Conservation (phyloP, 2,113 vertebrate species). For the Orcinus orca region DNA sequence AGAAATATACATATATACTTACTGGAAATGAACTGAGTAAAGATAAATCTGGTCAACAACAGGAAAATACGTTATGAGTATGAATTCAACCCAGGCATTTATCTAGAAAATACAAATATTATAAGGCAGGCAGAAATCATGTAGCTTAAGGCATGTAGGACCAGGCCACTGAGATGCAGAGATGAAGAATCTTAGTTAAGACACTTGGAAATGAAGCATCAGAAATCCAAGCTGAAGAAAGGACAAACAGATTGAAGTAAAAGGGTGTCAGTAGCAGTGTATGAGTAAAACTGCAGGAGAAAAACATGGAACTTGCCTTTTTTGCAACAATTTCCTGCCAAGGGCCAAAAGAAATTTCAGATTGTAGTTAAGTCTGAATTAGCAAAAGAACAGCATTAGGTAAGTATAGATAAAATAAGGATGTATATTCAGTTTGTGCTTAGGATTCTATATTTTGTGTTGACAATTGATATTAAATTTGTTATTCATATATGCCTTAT, state of each 20-base stretch:
- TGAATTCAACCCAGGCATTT: not conserved
- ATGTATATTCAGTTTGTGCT: not conserved
- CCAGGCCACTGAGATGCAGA: not conserved
- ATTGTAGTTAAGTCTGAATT: slow-evolving; percentile 33
- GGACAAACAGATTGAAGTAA: not conserved
- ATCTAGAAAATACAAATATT: not conserved
- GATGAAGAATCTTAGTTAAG: not conserved
- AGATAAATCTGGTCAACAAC: not conserved
- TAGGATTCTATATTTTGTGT: not conserved
- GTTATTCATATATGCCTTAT: not conserved
- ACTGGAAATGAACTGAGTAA: not conserved
- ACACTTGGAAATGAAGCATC: not conserved
- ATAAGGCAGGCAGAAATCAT: not conserved
- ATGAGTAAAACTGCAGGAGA: not conserved
- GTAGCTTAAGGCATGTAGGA: not conserved
- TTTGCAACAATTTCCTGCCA: not conserved
- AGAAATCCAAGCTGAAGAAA: not conserved
- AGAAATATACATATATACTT: not conserved
- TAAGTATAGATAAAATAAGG: not conserved
- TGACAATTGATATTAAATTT: not conserved
- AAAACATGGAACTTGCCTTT: not conserved
- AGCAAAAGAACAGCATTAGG: not conserved
- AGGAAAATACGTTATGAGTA: not conserved
- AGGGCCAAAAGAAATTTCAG: slow-evolving; percentile 24
- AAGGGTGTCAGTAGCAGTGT: not conserved